These are phyloP conservation scores for Acipenser transmontanus DNA, from an alignment of 2,797 vertebrate species.

Conservation along the genomic window DNA sequence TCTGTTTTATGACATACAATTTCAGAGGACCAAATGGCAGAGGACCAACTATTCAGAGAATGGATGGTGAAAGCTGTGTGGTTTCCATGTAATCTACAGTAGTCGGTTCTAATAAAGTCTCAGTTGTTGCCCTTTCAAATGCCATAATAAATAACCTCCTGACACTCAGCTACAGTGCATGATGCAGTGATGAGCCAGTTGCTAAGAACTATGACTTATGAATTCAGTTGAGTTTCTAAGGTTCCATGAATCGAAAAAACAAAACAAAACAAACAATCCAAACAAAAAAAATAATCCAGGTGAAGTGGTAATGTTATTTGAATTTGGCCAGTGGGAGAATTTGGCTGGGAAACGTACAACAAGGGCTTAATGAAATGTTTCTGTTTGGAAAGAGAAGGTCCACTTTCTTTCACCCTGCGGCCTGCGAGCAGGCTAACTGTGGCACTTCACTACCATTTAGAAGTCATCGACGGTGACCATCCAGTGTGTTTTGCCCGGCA, in stretches of 20 bases:
- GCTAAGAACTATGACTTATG: too few relatives aligned
- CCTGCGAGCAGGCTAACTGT: slow-evolving; percentile 43
- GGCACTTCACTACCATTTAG: slow-evolving; percentile 70
- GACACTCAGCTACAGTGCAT: not conserved
- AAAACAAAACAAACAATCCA: not conserved
- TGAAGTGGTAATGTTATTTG: slow-evolving; percentile 14
- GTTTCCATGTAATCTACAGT: slow-evolving; percentile 2
- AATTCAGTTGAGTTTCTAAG: not conserved
- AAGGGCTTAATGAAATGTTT: slow-evolving; percentile 28
- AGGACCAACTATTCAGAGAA: slow-evolving; percentile 8
- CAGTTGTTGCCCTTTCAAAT: not conserved
- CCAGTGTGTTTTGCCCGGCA: slow-evolving; percentile 65
- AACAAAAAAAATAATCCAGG: too few relatives aligned
- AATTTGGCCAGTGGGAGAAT: slow-evolving; percentile 36
- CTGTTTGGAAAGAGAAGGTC: slow-evolving; percentile 28
- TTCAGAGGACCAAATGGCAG: slow-evolving; percentile 12
- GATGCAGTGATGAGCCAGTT: too few relatives aligned
- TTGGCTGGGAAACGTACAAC: slow-evolving; percentile 21
- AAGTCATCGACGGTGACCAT: slow-evolving; percentile 71
- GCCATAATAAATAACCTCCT: not conserved
- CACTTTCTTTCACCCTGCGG: slow-evolving; percentile 29
- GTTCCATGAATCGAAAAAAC: not conserved
- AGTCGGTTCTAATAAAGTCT: not conserved
- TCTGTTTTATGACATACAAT: slow-evolving; percentile 28
- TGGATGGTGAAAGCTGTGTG: slow-evolving; percentile 1